Percentiles rank a stretch among this genome's conserved stretches.
Evolutionary conservation across 2,888 invertebrate genomes (phyloP).

Genomic region (Apodemia duryi): DNA sequence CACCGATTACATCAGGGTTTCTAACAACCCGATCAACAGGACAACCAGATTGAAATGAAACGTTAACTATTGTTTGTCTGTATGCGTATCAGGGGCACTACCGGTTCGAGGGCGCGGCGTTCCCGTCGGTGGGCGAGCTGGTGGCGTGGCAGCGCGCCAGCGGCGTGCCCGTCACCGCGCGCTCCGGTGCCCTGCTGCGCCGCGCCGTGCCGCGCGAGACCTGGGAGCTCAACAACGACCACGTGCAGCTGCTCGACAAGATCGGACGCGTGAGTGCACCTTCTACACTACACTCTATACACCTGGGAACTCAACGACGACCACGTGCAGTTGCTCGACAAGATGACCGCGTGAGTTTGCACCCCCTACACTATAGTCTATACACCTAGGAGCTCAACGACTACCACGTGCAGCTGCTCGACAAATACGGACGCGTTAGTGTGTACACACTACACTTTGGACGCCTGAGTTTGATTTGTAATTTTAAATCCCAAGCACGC

Average conservation of each 20-base stretch:
- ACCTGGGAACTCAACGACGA: too few species aligned
- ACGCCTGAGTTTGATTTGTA: too few species aligned
- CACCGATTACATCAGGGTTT: too few species aligned
- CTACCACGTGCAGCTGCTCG: conserved; percentile 73
- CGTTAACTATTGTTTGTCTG: conserved; percentile 20
- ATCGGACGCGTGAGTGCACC: conserved; percentile 89
- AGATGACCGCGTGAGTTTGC: conserved; percentile 90
- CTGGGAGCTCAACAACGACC: too few species aligned
- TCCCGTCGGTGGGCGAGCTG: conserved; percentile 94
- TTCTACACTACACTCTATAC: too few species aligned
- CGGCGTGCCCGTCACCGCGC: conserved; percentile 92
- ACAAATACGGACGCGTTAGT: conserved; percentile 95
- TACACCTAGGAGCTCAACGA: too few species aligned
- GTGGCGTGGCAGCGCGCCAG: conserved; percentile 93
- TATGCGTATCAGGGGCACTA: conserved; percentile 85
- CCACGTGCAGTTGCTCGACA: conserved; percentile 82
- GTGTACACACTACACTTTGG: too few species aligned
- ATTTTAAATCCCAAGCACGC: too few species aligned
- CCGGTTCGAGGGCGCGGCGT: conserved; percentile 95
- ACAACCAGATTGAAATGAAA: neutral
- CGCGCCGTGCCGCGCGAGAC: conserved; percentile 90
- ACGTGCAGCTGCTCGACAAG: conserved; percentile 85
- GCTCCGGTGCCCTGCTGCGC: conserved; percentile 93
- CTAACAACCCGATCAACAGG: too few species aligned
- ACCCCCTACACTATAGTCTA: too few species aligned